Percentiles rank a stretch among this genome's conserved stretches.
phyloP scores from a whole-genome alignment of 92 coral and sea anemone species.

The Actinostola sp. region DNA sequence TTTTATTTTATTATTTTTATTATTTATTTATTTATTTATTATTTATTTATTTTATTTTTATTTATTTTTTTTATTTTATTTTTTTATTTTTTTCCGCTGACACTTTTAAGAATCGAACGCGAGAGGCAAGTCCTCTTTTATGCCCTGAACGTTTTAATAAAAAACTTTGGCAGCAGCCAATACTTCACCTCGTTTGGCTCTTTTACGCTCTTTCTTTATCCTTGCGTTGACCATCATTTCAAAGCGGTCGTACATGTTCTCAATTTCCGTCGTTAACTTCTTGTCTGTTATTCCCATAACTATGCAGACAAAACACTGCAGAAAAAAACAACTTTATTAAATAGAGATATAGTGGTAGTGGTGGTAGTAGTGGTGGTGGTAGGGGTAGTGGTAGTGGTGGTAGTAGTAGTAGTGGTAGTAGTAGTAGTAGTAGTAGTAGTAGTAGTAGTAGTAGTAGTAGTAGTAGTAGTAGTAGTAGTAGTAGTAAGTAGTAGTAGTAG shows the following conservation, averaged over 20 bases:
- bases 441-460: not conserved
- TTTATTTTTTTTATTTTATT: too few species aligned
- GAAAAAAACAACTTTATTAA: not conserved
- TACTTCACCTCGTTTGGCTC: slow-evolving; percentile 41
- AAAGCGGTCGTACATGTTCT: slow-evolving; percentile 79
- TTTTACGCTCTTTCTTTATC: slow-evolving; percentile 62
- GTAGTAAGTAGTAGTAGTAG: too few species aligned
- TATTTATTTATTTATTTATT: too few species aligned
- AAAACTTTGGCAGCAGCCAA: not conserved
- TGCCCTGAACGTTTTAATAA: too few species aligned
- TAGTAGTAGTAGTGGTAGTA: too few species aligned
- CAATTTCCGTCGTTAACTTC: slow-evolving; percentile 78
- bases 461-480: too few species aligned
- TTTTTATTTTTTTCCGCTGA: too few species aligned
- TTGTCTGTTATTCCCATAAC: slow-evolving; percentile 89
- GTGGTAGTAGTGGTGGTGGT: not conserved
- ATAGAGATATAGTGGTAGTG: not conserved
- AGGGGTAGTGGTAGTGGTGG: not conserved
- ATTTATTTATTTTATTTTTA: too few species aligned
- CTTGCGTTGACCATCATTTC: slow-evolving; percentile 53
- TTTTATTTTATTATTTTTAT: too few species aligned
- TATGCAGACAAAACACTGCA: slow-evolving; percentile 89
- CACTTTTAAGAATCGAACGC: too few species aligned
- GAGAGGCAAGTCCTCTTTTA: not conserved
- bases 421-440: too few species aligned